A percentile compares a stretch with the other conserved stretches of the same genome.
phyloP scores from a whole-genome alignment of 1,140 invertebrate species.

The Meloidogyne chitwoodi region DNA sequence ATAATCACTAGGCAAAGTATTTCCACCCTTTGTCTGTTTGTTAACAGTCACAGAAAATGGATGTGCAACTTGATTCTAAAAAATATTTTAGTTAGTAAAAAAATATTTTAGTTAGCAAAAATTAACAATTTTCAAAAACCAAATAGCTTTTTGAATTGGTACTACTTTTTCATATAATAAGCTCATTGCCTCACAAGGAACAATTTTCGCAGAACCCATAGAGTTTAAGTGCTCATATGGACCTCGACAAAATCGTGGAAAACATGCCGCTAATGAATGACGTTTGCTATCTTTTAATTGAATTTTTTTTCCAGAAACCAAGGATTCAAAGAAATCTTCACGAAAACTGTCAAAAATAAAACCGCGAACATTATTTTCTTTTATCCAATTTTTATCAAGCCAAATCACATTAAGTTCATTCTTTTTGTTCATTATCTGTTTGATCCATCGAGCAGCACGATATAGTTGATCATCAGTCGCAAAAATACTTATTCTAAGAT shows the following conservation, averaged over 20 bases:
- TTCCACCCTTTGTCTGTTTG: constrained; percentile 24
- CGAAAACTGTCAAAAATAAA: constrained; percentile 14
- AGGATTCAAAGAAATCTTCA: constrained; percentile 32
- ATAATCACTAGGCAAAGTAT: constrained; percentile 21
- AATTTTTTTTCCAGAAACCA: constrained; percentile 29
- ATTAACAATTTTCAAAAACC: constrained; percentile 44
- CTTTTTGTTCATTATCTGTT: constrained; percentile 36
- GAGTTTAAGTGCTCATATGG: constrained; percentile 5
- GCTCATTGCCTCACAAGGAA: constrained; percentile 39
- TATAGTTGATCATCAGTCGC: constrained; percentile 24
- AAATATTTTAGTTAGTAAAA: no score
- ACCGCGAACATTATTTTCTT: constrained; percentile 37
- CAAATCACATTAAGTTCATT: constrained; percentile 27
- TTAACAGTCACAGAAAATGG: not conserved
- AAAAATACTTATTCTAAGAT: constrained; percentile 19
- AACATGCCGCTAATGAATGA: constrained; percentile 27
- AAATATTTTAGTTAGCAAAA: not conserved
- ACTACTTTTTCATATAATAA: constrained; percentile 37
- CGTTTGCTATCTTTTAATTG: constrained; percentile 21
- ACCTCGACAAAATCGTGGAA: constrained; percentile 24
- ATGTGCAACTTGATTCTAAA: constrained; percentile 34
- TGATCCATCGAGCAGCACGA: constrained; percentile 18
- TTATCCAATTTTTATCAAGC: constrained; percentile 40
- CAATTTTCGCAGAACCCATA: not conserved
- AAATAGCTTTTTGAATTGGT: constrained; percentile 40